Base-by-base conservation (phyloP, 2,888 invertebrate genomes). In the Oscheius sp. region DNA sequence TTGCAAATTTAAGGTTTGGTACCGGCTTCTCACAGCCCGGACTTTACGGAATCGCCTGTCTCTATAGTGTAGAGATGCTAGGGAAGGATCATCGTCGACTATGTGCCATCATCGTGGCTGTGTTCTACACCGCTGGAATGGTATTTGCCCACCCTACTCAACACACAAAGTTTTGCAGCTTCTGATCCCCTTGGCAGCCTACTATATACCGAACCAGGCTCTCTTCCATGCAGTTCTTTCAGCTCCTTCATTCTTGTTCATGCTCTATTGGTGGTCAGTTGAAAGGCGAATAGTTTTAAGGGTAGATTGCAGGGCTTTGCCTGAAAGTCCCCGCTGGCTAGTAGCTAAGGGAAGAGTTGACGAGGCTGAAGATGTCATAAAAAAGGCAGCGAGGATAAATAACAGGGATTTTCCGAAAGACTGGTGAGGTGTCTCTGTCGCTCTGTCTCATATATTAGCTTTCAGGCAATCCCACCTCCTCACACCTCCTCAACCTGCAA, bases 221-320 rank as follows among this genome's bases (percentile, higher is more conserved):
- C 21, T 63, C 3, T 63, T 63, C 48, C n/a, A 63, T 50, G 48
- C 50, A 29, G 32, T 63, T 21, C 48, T 63, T 47, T n/a, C 48
- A 29, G 32, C 50, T 21, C 63, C 63, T 4, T 47, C 47, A 13
- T 63, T 47, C 21, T n/a, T 63, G 21, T 50, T 63, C 32, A 63
- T 63, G 47, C n/a, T 63, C n/a, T 63, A 63, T 48, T 63, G 63
- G 63, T 63, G 63, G 63, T 60, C 3, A 10, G 42, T 60, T 3
- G 5, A 13, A 11, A 10, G 3, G 29, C 10, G 29, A 10, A 10
- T 7, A 53, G 11, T 7, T 11, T 53, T 53, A 4, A 53, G 29
- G 7, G 3, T 53, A 4, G 53, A 4, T 60, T 60, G 5, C 37
- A 60, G 60, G 60, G 63, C 63, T 29, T n/a, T 63, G 47, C 63